These are phyloP conservation scores for Bubo bubo DNA, from an alignment of 2,113 vertebrate species.

Conservation along the genomic window DNA sequence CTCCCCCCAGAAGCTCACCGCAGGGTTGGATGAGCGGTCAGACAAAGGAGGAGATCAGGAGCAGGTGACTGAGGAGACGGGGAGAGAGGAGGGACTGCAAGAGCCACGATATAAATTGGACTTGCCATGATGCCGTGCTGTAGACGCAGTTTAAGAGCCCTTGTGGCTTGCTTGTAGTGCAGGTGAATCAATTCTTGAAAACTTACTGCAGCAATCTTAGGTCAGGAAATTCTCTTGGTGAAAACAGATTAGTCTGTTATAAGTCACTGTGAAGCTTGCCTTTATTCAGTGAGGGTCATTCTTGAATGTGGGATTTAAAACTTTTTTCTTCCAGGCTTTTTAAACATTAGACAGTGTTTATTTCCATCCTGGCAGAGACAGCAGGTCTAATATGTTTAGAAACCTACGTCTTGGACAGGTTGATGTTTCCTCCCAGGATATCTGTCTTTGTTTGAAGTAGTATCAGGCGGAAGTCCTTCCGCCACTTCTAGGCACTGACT, in stretches of 20 bases:
- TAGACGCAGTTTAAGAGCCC: background rate
- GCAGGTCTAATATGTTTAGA: background rate
- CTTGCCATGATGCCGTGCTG: background rate
- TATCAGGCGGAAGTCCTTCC: background rate
- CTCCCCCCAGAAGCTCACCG: fast-evolving
- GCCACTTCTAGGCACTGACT: background rate
- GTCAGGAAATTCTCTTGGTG: background rate
- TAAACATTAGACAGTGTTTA: background rate
- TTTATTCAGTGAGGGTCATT: background rate
- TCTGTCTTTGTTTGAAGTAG: background rate
- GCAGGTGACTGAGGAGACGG: background rate
- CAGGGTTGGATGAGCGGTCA: background rate
- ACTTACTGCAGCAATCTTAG: background rate
- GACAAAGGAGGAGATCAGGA: background rate
- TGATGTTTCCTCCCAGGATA: background rate
- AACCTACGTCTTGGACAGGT: background rate
- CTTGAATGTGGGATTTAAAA: background rate
- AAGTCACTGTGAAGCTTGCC: background rate
- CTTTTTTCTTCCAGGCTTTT: background rate
- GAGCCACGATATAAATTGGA: fast-evolving
- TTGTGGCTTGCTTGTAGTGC: background rate
- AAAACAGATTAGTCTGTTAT: background rate
- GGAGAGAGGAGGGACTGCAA: background rate
- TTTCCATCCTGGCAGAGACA: background rate
- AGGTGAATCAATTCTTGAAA: background rate